phyloP scores from a whole-genome alignment of 2,888 invertebrate species.

The Cryptophagus acutangulus region DNA sequence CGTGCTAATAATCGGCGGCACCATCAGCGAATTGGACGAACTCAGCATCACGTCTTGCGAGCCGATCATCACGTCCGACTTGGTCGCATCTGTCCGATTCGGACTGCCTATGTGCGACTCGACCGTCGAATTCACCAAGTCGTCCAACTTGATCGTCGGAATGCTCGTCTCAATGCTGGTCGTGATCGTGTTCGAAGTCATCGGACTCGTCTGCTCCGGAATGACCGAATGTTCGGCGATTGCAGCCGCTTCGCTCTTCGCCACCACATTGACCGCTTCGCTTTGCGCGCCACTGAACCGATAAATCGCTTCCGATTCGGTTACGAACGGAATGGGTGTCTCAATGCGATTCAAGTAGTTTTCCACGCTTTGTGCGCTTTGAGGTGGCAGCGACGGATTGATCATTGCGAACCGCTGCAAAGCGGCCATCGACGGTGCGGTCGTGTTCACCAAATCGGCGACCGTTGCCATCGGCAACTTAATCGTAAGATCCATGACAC shows the following conservation, averaged over 20 bases:
- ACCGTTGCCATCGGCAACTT: slow-evolving; percentile 51
- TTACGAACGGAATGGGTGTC: slow-evolving; percentile 28
- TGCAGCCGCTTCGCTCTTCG: slow-evolving; percentile 39
- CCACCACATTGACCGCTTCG: slow-evolving; percentile 33
- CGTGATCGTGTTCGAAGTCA: slow-evolving; percentile 48
- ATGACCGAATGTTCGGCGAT: slow-evolving; percentile 32
- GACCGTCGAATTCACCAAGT: slow-evolving; percentile 55
- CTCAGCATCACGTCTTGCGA: slow-evolving; percentile 46
- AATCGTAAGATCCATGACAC: slow-evolving; percentile 67
- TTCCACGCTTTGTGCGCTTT: slow-evolving; percentile 57
- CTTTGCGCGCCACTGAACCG: slow-evolving; percentile 28
- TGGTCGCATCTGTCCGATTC: slow-evolving; percentile 30
- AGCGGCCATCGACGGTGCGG: slow-evolving; percentile 54
- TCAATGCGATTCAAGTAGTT: slow-evolving; percentile 56
- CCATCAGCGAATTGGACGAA: slow-evolving; percentile 32
- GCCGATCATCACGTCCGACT: slow-evolving; percentile 31
- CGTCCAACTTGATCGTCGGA: slow-evolving; percentile 53
- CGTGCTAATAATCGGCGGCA: slow-evolving; percentile 35
- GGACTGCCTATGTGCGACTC: slow-evolving; percentile 51
- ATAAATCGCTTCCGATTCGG: slow-evolving; percentile 31
- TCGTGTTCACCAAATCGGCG: slow-evolving; percentile 49
- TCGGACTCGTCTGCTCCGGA: slow-evolving; percentile 28
- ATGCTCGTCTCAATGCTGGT: slow-evolving; percentile 38
- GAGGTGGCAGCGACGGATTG: slow-evolving; percentile 47
- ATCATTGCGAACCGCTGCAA: slow-evolving; percentile 50